Conservation (phyloP, 2,797 vertebrate species). For the Peromyscus melanophrys region DNA sequence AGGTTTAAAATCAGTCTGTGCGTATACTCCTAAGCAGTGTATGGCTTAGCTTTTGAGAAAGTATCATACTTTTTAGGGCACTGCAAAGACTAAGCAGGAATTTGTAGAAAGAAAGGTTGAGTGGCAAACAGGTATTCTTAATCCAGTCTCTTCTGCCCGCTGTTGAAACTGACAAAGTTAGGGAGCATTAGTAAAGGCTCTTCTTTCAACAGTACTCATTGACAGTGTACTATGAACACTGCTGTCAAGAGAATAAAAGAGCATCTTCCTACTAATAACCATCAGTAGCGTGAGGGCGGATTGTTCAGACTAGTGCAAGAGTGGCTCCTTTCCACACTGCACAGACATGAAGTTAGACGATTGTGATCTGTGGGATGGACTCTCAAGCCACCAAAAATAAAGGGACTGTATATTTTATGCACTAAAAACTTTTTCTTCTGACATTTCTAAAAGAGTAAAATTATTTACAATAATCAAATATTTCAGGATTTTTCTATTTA, state of each 20-base stretch:
- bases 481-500: not conserved
- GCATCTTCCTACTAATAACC: not conserved
- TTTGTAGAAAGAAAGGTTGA: slow-evolving; percentile 2
- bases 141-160: not conserved
- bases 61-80: not conserved
- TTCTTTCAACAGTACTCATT: not conserved
- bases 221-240: slow-evolving; percentile 44
- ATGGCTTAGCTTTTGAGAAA: slow-evolving; percentile 8
- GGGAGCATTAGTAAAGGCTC: not conserved
- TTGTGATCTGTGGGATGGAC: not conserved
- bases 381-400: slow-evolving; percentile 31
- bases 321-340: not conserved
- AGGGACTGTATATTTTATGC: slow-evolving; percentile 30
- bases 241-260: not conserved
- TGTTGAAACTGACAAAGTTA: not conserved
- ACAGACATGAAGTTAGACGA: not conserved
- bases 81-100: not conserved
- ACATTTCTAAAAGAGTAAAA: slow-evolving; percentile 48
- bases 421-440: not conserved
- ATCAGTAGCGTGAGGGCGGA: not conserved
- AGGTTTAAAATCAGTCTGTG: not conserved
- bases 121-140: not conserved
- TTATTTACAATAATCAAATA: slow-evolving; percentile 55
- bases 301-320: not conserved
- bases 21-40: not conserved